Conservation (phyloP, 2,113 vertebrate genomes). For the Boulengeromyrus knoepffleri region DNA sequence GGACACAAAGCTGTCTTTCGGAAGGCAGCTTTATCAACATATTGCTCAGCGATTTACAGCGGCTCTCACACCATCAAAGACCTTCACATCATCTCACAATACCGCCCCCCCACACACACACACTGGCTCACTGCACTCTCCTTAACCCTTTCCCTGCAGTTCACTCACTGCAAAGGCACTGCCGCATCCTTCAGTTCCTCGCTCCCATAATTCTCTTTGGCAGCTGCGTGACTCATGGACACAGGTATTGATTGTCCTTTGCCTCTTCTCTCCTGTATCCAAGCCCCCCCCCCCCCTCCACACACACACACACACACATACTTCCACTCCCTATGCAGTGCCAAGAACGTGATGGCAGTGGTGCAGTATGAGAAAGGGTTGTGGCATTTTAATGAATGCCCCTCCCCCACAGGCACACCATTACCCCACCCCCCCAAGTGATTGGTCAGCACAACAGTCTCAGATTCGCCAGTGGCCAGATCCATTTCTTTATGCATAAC, state of each 20-base stretch:
- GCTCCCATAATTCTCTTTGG: constrained; percentile 70
- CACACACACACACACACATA: constrained; percentile 19
- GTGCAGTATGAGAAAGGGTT: background rate
- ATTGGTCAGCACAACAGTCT: background rate
- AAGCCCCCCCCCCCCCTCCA: background rate
- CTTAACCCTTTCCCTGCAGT: constrained; percentile 31
- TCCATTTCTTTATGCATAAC: background rate
- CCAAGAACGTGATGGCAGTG: background rate
- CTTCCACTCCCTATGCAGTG: constrained; percentile 32
- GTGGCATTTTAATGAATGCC: background rate
- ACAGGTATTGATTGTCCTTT: constrained; percentile 78
- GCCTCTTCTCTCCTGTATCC: constrained; percentile 26
- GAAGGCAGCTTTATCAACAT: background rate
- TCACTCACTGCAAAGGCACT: constrained; percentile 57
- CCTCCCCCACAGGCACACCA: background rate
- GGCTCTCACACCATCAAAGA: constrained; percentile 19
- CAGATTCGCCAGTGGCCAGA: background rate
- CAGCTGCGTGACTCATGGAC: constrained; percentile 81
- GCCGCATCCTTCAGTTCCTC: constrained; percentile 60
- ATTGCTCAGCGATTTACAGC: background rate
- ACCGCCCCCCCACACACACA: constrained; percentile 36
- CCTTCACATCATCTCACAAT: constrained; percentile 21
- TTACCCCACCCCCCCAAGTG: background rate
- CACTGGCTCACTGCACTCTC: constrained; percentile 52
- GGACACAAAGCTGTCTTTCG: background rate